Evolutionary conservation across 2,797 vertebrate species (phyloP).

Genomic region (Chromis chromis): DNA sequence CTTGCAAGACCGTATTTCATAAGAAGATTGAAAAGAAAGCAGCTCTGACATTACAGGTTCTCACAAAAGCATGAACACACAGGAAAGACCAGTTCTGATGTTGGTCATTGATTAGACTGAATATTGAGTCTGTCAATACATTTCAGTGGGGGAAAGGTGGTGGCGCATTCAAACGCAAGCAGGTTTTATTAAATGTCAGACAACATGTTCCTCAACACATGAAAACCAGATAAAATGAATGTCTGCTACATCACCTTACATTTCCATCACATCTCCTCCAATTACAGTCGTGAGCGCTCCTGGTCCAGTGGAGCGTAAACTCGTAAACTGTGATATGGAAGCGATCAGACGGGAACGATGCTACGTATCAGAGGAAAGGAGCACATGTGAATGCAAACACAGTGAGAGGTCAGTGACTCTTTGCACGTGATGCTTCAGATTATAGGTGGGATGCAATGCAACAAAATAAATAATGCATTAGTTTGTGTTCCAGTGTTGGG

Average conservation of each 20-base stretch:
- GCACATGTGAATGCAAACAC: not conserved
- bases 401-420: not conserved
- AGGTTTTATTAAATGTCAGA: slow-evolving; percentile 16
- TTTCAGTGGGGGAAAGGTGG: not conserved
- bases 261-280: not conserved
- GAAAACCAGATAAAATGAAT: not conserved
- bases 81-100: not conserved
- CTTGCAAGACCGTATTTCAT: not conserved
- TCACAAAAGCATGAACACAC: not conserved
- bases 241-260: slow-evolving; percentile 11
- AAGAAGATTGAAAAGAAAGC: not conserved
- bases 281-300: not conserved
- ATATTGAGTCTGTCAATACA: not conserved
- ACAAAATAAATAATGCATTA: not conserved
- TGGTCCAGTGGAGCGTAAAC: not conserved
- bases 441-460: not conserved
- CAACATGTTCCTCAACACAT: not conserved
- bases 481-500: not conserved
- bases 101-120: not conserved
- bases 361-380: not conserved
- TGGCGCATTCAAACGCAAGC: not conserved
- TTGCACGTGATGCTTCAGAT: not conserved
- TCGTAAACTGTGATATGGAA: not conserved
- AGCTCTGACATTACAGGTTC: not conserved
- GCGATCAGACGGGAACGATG: not conserved